Evolutionary conservation across 2,888 invertebrate species (phyloP), one percentile per base, ranked within the genome.

Genomic region (Drosophila parthenogenetica): DNA sequence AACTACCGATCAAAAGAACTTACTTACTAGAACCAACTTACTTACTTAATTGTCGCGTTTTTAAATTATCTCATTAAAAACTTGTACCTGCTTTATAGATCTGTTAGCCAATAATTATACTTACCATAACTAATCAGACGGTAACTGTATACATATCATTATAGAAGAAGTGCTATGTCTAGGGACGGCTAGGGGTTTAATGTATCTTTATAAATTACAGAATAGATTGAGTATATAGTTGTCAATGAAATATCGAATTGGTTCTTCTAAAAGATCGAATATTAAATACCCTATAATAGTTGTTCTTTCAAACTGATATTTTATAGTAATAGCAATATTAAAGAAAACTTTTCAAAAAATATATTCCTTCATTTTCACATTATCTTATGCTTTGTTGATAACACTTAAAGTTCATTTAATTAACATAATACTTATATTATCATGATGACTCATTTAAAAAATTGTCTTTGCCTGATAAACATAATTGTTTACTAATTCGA

Each of bases 401-500:
- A 22, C 22, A 22, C 5, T 22, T 22, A 22, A 22, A 22, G 22
- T 22, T 22, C 22, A 0, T 5, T 22, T 29, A 29, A 32, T 42
- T 46, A 45, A 17, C 48, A 51, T 51, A 45, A 37, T 16, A 8
- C 7, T 2, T 29, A 29, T 8, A 8, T 2, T 29, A 29, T 29
- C 7, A 29, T 29, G 2, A 29, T 29, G 29, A 29, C 8, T 29
- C 8, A 29, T 29, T 29, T 8, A 29, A 25, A 25, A 25, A 7
- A 29, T 40, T 60, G 37, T 11, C 58, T 25, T 59, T 70, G 49
- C 25, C 54, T 37, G 66, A 57, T 66, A 72, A 53, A 61, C 39
- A 53, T 71, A 25, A 71, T 53, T 61, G 43, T 61, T 65, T 48
- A 8, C 45, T 19, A n/a, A 37, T 53, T 22, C 14, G 16, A 29